Evolutionary conservation across 2,797 vertebrate genomes (phyloP).

Genomic region (Masticophis lateralis): DNA sequence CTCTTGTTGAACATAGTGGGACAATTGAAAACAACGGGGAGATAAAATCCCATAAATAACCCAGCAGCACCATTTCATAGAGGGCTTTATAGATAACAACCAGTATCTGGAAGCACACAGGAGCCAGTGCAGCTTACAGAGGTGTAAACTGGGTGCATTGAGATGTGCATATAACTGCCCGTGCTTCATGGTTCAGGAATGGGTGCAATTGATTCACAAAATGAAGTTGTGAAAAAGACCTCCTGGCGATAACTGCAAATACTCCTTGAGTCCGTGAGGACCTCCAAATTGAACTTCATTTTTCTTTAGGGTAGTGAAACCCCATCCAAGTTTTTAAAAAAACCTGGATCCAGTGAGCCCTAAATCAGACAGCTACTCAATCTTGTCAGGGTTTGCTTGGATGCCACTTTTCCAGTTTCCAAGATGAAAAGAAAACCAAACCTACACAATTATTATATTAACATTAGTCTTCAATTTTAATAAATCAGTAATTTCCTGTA

Average conservation of each 20-base stretch:
- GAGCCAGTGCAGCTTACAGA: not conserved
- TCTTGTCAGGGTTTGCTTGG: not conserved
- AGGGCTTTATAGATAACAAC: not conserved
- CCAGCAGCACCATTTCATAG: not conserved
- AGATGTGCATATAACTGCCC: not conserved
- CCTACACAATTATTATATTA: not conserved
- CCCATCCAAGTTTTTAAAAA: not conserved
- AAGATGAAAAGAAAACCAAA: not conserved
- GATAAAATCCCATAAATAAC: not conserved
- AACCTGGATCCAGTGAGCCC: not conserved
- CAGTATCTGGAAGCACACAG: not conserved
- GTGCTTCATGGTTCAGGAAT: not conserved
- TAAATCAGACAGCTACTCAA: not conserved
- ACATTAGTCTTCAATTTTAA: not conserved
- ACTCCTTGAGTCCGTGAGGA: not conserved
- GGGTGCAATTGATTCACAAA: not conserved
- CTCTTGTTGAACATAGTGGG: not conserved
- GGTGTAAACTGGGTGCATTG: not conserved
- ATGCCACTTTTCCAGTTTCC: not conserved
- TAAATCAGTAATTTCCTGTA: not conserved
- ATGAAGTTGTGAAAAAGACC: not conserved
- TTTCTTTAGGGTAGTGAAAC: not conserved
- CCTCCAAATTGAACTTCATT: not conserved
- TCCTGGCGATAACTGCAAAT: not conserved
- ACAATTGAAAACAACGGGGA: not conserved